A percentile compares a stretch with the other conserved stretches of the same genome.
Conservation (phyloP, 35 echinoderm and acorn worm species). For the Ptychodera flava region DNA sequence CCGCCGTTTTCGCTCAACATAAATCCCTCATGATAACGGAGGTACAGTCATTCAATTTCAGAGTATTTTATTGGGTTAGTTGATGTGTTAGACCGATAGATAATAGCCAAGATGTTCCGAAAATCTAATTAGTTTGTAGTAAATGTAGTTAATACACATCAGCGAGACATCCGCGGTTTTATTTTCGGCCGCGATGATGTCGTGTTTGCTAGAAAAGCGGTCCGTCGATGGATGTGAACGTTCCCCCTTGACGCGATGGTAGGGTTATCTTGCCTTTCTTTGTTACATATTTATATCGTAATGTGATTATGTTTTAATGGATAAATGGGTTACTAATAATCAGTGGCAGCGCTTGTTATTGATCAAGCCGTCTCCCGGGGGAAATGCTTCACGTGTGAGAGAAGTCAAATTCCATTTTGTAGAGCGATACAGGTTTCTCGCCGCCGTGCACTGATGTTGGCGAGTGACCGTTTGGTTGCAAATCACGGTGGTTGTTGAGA, state of each 20-base stretch:
- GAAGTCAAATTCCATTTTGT: neutral
- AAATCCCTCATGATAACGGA: neutral
- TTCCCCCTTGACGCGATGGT: neutral
- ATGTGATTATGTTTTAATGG: neutral
- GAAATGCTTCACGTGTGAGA: neutral
- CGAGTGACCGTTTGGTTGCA: too few species aligned
- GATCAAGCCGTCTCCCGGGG: neutral
- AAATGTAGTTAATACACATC: neutral
- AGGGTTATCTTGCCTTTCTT: neutral
- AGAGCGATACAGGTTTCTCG: too few species aligned
- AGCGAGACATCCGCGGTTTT: too few species aligned
- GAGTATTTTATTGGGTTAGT: neutral
- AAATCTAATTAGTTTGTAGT: neutral
- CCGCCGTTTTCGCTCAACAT: neutral
- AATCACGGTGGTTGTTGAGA: too few species aligned
- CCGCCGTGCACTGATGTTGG: too few species aligned
- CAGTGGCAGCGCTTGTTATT: neutral
- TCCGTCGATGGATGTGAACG: neutral
- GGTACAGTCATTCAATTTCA: neutral
- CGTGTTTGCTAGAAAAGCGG: neutral
- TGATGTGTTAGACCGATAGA: neutral
- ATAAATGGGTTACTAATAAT: neutral
- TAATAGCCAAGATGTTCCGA: neutral
- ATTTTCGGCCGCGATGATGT: neutral
- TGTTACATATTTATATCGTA: neutral